Percentiles rank a stretch among this genome's conserved stretches.
Evolutionary conservation across 2,113 vertebrate species (phyloP).

Genomic region (Etheostoma cragini): DNA sequence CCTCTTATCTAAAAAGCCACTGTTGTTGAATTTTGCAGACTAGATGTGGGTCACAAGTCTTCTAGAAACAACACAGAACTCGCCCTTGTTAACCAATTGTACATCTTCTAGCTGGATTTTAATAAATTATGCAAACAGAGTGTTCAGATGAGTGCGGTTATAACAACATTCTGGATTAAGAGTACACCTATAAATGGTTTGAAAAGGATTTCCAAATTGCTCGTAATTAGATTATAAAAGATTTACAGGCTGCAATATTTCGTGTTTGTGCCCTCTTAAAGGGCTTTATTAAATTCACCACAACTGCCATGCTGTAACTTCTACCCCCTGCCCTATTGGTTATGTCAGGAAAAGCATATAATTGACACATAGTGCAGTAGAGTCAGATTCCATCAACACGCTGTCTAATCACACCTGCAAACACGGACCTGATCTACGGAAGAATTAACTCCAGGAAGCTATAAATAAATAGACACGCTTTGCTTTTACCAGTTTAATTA

Average conservation of each 20-base stretch:
- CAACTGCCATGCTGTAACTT: slow-evolving; percentile 6
- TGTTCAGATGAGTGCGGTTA: neutral
- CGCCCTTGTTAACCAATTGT: neutral
- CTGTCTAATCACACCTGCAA: slow-evolving; percentile 47
- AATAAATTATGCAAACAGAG: slow-evolving; percentile 1
- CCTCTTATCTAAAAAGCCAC: slow-evolving; percentile 70
- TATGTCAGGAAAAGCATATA: slow-evolving; percentile 1
- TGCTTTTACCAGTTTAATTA: slow-evolving; percentile 41
- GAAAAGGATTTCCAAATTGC: slow-evolving; percentile 46
- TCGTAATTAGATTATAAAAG: slow-evolving; percentile 66
- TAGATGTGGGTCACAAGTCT: slow-evolving; percentile 44
- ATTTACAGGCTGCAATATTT: slow-evolving; percentile 60
- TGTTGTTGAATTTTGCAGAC: slow-evolving; percentile 67
- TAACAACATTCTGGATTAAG: slow-evolving; percentile 27
- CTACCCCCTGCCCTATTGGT: slow-evolving; percentile 1
- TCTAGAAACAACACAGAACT: slow-evolving; percentile 27
- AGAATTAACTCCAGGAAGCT: slow-evolving; percentile 4
- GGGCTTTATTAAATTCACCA: slow-evolving; percentile 49
- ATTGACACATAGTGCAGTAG: slow-evolving; percentile 8
- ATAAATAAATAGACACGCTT: slow-evolving; percentile 18
- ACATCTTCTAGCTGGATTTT: slow-evolving; percentile 5
- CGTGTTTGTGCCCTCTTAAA: slow-evolving; percentile 22
- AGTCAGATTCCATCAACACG: slow-evolving; percentile 34
- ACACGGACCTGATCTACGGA: slow-evolving; percentile 10
- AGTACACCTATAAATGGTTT: slow-evolving; percentile 44